These are phyloP conservation scores for Alces alces DNA, from an alignment of 2,113 vertebrate species.

Conservation along the genomic window DNA sequence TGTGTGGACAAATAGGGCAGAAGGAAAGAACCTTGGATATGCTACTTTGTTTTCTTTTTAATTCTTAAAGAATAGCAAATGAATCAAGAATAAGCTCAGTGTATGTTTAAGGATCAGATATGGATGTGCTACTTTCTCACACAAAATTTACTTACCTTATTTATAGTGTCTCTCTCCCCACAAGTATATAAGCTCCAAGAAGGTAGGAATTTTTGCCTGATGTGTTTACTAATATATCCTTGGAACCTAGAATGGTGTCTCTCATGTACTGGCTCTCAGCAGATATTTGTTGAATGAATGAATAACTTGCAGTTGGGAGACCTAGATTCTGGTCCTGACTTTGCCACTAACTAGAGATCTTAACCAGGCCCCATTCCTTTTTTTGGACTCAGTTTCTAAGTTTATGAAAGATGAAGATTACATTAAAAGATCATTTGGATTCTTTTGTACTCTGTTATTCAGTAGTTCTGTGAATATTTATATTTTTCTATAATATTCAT, in stretches of 20 bases:
- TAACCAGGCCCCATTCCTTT: background rate
- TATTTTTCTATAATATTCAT: background rate
- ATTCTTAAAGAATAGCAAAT: background rate
- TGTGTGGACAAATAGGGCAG: background rate
- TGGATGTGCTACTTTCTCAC: background rate
- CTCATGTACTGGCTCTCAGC: background rate
- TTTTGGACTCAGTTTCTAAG: background rate
- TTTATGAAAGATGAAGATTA: background rate
- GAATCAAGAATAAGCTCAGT: background rate
- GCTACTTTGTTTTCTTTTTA: background rate
- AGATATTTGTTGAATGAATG: background rate
- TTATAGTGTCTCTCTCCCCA: background rate
- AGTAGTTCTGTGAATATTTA: background rate
- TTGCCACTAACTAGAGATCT: background rate
- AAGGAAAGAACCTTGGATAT: background rate
- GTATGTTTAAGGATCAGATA: background rate
- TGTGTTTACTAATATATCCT: background rate
- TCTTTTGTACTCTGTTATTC: background rate
- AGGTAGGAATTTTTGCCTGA: background rate
- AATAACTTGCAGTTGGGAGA: background rate
- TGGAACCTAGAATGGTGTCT: background rate
- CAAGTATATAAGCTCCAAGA: background rate
- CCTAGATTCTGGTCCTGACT: background rate
- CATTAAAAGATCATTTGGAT: background rate
- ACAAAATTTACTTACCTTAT: background rate